A percentile compares a stretch with the other conserved stretches of the same genome.
Conservation (phyloP, 2,888 invertebrate genomes). For the Perizoma flavofasciatum region DNA sequence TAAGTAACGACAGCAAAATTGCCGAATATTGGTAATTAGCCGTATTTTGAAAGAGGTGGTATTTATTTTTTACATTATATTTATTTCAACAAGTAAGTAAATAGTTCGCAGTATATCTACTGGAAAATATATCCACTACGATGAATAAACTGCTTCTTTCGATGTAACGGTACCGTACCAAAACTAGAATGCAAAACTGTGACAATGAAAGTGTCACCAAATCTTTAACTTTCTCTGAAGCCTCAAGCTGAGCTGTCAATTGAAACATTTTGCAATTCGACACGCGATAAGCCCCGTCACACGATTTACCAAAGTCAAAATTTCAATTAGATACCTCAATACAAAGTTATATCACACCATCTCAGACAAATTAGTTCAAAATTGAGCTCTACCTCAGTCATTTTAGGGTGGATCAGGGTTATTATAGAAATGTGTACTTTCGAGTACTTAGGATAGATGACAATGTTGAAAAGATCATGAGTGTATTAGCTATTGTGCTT, state of each 20-base stretch:
- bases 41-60: no score
- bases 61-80: no score
- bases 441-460: slow-evolving; percentile 78
- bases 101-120: not conserved
- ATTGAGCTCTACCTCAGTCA: slow-evolving; percentile 25
- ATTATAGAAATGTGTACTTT: slow-evolving; percentile 4
- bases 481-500: slow-evolving; percentile 76
- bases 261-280: slow-evolving; percentile 59
- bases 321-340: slow-evolving; percentile 69
- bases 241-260: slow-evolving; percentile 66
- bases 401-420: slow-evolving; percentile 1
- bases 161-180: slow-evolving; percentile 14
- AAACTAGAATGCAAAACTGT: slow-evolving; percentile 19
- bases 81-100: not conserved
- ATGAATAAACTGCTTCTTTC: not conserved
- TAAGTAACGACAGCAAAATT: no score
- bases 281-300: slow-evolving; percentile 72
- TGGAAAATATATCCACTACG: not conserved
- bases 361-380: slow-evolving; percentile 19
- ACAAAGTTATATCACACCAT: slow-evolving; percentile 31
- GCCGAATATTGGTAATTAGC: no score
- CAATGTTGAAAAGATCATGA: slow-evolving; percentile 80
- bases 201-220: slow-evolving; percentile 37
- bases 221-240: slow-evolving; percentile 42
- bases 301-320: slow-evolving; percentile 79